A percentile compares a stretch with the other conserved stretches of the same genome.
phyloP scores from a whole-genome alignment of 2,888 invertebrate species.

The Ophioninae sp. region DNA sequence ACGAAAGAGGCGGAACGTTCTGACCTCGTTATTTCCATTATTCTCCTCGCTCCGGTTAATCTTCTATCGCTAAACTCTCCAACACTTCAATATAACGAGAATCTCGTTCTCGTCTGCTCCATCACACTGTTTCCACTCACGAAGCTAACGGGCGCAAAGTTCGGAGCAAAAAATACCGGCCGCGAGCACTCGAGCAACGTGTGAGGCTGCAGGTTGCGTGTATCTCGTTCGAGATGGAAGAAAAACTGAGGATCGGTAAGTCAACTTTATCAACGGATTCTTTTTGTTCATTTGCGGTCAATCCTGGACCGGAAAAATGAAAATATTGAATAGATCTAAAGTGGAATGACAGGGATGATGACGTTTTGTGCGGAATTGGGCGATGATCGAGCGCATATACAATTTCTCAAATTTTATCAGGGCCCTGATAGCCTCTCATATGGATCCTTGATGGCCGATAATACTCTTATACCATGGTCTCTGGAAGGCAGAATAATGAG shows the following conservation, averaged over 20 bases:
- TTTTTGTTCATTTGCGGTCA: not conserved
- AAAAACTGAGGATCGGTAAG: constrained; percentile 10
- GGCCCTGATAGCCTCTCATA: no score
- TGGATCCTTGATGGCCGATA: no score
- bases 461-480: no score
- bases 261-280: constrained; percentile 35
- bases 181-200: constrained; percentile 3
- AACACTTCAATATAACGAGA: constrained; percentile 46
- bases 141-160: constrained; percentile 14
- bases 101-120: constrained; percentile 44
- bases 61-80: constrained; percentile 61
- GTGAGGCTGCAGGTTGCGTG: constrained; percentile 17
- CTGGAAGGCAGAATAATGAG: no score
- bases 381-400: no score
- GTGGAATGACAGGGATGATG: not conserved
- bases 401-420: no score
- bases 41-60: constrained; percentile 67
- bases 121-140: constrained; percentile 43
- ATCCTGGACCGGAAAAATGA: not conserved
- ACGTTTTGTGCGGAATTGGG: no score
- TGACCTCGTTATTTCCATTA: constrained; percentile 74
- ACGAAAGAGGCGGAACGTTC: constrained; percentile 63
- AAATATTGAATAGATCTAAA: not conserved
- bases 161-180: constrained; percentile 1
- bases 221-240: constrained; percentile 32